Percentiles rank a stretch among this genome's conserved stretches.
Evolutionary conservation across 2,113 vertebrate species (phyloP).

Genomic region (Atlantisia rogersi): DNA sequence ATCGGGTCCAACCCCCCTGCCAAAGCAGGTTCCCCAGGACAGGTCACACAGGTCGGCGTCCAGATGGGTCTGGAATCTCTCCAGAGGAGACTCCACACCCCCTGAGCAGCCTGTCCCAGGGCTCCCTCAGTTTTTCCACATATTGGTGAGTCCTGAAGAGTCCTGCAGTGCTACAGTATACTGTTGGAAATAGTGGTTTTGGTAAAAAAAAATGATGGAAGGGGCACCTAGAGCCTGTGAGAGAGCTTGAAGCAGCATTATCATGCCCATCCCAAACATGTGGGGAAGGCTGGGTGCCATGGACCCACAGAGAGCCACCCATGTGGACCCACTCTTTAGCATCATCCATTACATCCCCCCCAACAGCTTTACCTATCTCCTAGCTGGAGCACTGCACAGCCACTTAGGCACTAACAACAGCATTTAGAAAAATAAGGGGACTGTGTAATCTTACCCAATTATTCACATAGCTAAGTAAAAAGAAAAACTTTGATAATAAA

Average conservation of each 20-base stretch:
- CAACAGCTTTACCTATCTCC: background rate
- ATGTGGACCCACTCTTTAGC: background rate
- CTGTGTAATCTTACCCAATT: background rate
- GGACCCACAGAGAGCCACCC: background rate
- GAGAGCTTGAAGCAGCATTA: background rate
- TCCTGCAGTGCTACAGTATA: background rate
- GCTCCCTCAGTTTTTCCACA: no score
- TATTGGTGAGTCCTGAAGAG: no score
- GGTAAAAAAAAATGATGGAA: background rate
- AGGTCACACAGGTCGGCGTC: no score
- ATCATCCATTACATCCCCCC: background rate
- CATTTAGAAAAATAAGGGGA: constrained; percentile 23
- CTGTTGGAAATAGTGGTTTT: constrained; percentile 2
- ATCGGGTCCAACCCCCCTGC: no score
- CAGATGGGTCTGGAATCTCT: no score
- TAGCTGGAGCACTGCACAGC: background rate
- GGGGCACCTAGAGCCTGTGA: background rate
- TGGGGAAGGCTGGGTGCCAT: background rate
- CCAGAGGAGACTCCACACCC: no score
- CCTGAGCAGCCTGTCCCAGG: no score
- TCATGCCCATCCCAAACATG: background rate
- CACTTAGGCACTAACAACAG: background rate
- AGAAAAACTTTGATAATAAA: background rate
- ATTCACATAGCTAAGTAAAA: background rate
- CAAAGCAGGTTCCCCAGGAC: no score